phyloP scores from a whole-genome alignment of 2,113 vertebrate species.

The Opisthocomus hoazin region DNA sequence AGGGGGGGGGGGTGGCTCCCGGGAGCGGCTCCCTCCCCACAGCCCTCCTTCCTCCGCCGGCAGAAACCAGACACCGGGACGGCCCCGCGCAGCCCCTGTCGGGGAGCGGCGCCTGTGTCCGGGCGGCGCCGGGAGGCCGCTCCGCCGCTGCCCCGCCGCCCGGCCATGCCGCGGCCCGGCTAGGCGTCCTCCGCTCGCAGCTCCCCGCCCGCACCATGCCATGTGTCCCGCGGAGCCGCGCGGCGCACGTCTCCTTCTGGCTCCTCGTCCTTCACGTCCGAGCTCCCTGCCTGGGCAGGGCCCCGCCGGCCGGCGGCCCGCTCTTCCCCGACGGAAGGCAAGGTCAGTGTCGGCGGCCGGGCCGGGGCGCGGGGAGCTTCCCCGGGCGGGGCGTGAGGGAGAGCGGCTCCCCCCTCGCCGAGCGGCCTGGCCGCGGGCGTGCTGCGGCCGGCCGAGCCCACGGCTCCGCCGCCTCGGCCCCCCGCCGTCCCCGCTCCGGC shows the following conservation, averaged over 20 bases:
- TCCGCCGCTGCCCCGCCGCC: not conserved
- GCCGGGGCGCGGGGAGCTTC: not conserved
- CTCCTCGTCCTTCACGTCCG: conserved; percentile 73
- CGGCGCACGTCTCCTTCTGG: conserved; percentile 64
- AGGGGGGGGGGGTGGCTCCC: too few species aligned
- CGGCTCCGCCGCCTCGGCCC: too few species aligned
- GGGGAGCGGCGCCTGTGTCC: not conserved
- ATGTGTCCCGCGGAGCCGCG: conserved; percentile 74
- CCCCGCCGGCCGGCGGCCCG: conserved; percentile 57
- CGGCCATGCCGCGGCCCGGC: conserved; percentile 54
- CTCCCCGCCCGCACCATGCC: conserved; percentile 79
- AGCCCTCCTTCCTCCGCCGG: conserved; percentile 31
- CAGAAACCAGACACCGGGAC: conserved; percentile 55
- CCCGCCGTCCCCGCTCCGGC: not conserved
- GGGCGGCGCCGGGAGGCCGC: not conserved
- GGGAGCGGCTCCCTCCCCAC: not conserved
- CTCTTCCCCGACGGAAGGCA: conserved; percentile 77
- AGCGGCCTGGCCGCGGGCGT: not conserved
- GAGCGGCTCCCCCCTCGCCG: not conserved
- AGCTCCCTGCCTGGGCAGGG: conserved; percentile 68
- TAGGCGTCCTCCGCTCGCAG: conserved; percentile 3
- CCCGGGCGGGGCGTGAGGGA: not conserved
- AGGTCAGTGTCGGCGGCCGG: conserved; percentile 79
- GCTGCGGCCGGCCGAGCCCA: not conserved
- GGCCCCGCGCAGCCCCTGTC: conserved; percentile 41